Percentiles rank a stretch among this genome's conserved stretches.
phyloP scores from a whole-genome alignment of 1,140 invertebrate genomes.

The Drosophila sp. region DNA sequence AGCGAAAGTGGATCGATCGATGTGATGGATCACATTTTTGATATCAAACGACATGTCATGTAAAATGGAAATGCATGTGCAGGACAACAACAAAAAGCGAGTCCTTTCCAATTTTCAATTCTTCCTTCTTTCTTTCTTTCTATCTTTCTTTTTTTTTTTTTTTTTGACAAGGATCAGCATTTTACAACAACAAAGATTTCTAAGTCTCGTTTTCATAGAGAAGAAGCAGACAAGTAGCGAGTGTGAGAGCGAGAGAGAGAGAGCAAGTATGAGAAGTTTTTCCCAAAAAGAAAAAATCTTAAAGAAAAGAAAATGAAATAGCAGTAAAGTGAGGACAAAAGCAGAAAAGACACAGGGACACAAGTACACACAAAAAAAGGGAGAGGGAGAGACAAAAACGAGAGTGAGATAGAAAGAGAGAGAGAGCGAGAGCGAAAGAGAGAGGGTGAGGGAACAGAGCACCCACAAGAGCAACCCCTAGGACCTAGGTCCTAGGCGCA shows the following conservation, averaged over 20 bases:
- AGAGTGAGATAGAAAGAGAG: slow-evolving; percentile 15
- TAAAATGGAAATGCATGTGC: slow-evolving; percentile 71
- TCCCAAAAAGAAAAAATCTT: slow-evolving; percentile 55
- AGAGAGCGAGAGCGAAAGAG: background rate
- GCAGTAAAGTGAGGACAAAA: slow-evolving; percentile 34
- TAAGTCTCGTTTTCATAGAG: slow-evolving; percentile 63
- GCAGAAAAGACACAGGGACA: slow-evolving; percentile 5
- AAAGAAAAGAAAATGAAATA: slow-evolving; percentile 39
- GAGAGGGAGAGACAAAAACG: background rate
- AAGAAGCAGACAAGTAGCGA: no score
- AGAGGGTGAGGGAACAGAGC: background rate
- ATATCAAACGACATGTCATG: slow-evolving; percentile 35
- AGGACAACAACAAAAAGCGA: slow-evolving; percentile 48
- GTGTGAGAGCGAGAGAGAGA: slow-evolving; percentile 14
- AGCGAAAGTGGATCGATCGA: slow-evolving; percentile 27
- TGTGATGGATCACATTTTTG: slow-evolving; percentile 65
- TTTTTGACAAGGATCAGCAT: slow-evolving; percentile 65
- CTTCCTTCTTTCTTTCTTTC: slow-evolving; percentile 6
- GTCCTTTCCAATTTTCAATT: slow-evolving; percentile 27
- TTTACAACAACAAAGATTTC: slow-evolving; percentile 44
- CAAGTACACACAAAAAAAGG: background rate
- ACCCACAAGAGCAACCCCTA: slow-evolving; percentile 29
- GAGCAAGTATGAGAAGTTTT: slow-evolving; percentile 29
- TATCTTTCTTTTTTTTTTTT: slow-evolving; percentile 8
- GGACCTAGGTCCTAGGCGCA: background rate